Evolutionary conservation across 2,888 invertebrate genomes (phyloP).

Genomic region (Harpalus rubripes): DNA sequence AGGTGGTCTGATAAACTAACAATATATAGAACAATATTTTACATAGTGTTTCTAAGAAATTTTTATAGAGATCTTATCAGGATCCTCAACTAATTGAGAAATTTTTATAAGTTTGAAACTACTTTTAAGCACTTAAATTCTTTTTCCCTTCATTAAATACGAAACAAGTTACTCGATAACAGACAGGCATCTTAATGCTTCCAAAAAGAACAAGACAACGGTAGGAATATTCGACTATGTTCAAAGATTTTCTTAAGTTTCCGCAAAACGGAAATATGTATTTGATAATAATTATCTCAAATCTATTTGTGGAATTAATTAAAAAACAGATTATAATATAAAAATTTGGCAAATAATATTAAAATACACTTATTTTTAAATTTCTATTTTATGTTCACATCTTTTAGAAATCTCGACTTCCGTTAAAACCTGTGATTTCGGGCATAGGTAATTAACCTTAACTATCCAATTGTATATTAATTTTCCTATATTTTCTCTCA

Average conservation of each 20-base stretch:
- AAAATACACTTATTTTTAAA: no score
- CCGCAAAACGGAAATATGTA: neutral
- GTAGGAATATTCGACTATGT: neutral
- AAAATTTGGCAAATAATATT: neutral
- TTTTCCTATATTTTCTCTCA: neutral
- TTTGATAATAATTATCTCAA: neutral
- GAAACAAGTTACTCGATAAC: constrained; percentile 58
- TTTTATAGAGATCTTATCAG: constrained; percentile 62
- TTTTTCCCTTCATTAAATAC: constrained; percentile 49
- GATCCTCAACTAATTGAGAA: constrained; percentile 65
- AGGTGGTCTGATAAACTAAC: neutral
- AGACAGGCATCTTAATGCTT: constrained; percentile 47
- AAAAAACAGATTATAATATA: neutral
- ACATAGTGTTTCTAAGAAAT: constrained; percentile 42
- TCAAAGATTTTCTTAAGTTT: neutral
- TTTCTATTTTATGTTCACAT: neutral
- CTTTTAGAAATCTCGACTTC: neutral
- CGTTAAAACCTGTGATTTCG: neutral
- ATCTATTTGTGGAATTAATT: neutral
- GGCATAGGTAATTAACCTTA: neutral
- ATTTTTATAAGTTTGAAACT: constrained; percentile 64
- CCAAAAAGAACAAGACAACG: constrained; percentile 3
- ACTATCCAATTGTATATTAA: neutral
- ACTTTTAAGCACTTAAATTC: constrained; percentile 58
- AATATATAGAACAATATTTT: neutral